Evolutionary conservation across 2,113 vertebrate species (phyloP).

Genomic region (Stegastes partitus): DNA sequence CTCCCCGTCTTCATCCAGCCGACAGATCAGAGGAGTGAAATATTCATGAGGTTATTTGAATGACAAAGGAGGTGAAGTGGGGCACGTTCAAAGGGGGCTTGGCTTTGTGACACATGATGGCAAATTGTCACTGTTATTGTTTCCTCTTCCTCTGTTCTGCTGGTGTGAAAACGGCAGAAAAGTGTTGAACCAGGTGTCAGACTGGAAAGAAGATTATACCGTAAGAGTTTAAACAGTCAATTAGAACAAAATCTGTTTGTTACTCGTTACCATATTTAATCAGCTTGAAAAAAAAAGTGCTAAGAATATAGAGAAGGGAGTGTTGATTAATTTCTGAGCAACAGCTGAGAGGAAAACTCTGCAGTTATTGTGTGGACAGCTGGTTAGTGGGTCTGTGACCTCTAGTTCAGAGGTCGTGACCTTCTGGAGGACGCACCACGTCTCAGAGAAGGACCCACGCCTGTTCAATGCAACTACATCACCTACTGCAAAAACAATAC

Average conservation of each 20-base stretch:
- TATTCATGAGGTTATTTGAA: constrained; percentile 83
- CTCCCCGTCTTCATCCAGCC: constrained; percentile 1
- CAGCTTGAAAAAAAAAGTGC: not conserved
- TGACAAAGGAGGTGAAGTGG: constrained; percentile 76
- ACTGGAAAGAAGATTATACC: not conserved
- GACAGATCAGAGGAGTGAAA: constrained; percentile 69
- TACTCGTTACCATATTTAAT: not conserved
- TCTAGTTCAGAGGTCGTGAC: constrained; percentile 50
- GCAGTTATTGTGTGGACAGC: constrained; percentile 39
- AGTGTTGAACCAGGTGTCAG: not conserved
- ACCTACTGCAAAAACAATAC: not conserved
- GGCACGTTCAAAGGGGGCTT: constrained; percentile 46
- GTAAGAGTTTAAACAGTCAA: not conserved
- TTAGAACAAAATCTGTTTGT: not conserved
- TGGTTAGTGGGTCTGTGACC: constrained; percentile 35
- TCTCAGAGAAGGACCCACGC: not conserved
- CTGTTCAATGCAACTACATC: constrained; percentile 7
- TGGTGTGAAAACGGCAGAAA: constrained; percentile 10
- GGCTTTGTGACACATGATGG: constrained; percentile 53
- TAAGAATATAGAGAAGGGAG: too few relatives aligned
- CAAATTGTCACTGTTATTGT: constrained; percentile 31
- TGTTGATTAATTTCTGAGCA: not conserved
- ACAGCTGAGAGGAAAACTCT: not conserved
- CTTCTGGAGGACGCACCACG: constrained; percentile 25
- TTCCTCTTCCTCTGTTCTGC: constrained; percentile 29